These are phyloP conservation scores for Clarias fuscus DNA, from an alignment of 2,797 vertebrate species.

Conservation along the genomic window DNA sequence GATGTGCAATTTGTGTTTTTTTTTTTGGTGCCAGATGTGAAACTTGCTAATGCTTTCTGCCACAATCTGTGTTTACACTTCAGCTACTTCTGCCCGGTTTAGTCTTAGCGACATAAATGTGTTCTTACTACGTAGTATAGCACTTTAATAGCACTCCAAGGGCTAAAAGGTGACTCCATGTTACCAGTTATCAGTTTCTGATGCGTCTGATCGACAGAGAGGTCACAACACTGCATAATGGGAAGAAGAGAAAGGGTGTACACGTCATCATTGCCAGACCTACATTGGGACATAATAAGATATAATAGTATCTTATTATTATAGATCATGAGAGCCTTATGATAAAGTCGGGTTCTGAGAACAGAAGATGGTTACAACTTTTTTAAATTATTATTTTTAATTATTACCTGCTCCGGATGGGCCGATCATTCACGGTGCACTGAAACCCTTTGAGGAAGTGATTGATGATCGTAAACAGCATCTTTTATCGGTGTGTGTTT, in stretches of 20 bases:
- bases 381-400: neutral
- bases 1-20: neutral
- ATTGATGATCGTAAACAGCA: slow-evolving; percentile 31
- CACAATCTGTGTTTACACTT: slow-evolving; percentile 52
- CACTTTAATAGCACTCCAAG: slow-evolving; percentile 40
- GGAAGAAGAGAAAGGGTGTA: neutral
- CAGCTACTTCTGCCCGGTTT: slow-evolving; percentile 46
- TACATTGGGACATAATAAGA: neutral
- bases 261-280: neutral
- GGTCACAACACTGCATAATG: neutral
- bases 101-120: slow-evolving; percentile 42
- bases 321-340: neutral
- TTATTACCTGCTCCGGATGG: neutral
- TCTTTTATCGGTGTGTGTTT: slow-evolving; percentile 64
- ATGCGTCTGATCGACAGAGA: slow-evolving; percentile 1
- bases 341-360: neutral
- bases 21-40: neutral
- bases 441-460: neutral
- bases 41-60: slow-evolving; percentile 22
- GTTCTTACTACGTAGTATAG: slow-evolving; percentile 39
- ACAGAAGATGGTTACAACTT: neutral
- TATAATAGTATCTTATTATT: too few relatives aligned
- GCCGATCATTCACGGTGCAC: neutral
- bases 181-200: slow-evolving; percentile 13
- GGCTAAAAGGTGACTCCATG: slow-evolving; percentile 46